Conservation (phyloP, 2,888 invertebrate species). For the Sarcophaga variegata region DNA sequence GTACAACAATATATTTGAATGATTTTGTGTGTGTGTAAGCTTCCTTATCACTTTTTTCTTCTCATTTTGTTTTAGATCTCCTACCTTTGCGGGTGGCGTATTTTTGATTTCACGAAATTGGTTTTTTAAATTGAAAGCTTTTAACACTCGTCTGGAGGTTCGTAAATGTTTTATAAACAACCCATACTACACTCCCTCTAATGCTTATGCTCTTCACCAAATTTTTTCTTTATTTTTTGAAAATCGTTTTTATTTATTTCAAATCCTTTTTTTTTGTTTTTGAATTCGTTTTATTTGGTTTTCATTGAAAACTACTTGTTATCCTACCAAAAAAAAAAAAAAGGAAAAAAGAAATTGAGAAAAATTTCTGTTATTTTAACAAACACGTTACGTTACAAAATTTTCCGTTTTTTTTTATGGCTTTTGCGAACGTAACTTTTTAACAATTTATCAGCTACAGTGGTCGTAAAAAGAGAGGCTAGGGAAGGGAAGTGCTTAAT, state of each 20-base stretch:
- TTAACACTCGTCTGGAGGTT: conserved; percentile 80
- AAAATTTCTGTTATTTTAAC: conserved; percentile 34
- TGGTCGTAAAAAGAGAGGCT: background rate
- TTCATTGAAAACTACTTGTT: conserved; percentile 43
- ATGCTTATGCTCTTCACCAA: conserved; percentile 6
- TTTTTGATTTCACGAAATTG: conserved; percentile 81
- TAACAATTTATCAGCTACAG: conserved; percentile 25
- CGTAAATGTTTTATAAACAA: conserved; percentile 55
- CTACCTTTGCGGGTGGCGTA: conserved; percentile 79
- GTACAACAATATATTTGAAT: background rate
- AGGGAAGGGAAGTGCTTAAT: too few relatives aligned
- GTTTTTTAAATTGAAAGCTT: conserved; percentile 80
- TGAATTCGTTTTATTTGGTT: conserved; percentile 18
- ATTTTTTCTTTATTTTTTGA: conserved; percentile 4
- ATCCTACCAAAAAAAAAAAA: background rate
- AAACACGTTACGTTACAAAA: conserved; percentile 9
- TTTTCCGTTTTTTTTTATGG: conserved; percentile 12
- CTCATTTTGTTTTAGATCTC: conserved; percentile 73
- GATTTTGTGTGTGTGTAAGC: background rate
- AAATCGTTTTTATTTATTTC: background rate
- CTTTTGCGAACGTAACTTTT: background rate
- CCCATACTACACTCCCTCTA: conserved; percentile 1
- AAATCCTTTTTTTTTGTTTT: background rate
- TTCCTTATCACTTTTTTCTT: conserved; percentile 1
- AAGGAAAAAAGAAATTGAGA: too few relatives aligned